A percentile compares a stretch with the other conserved stretches of the same genome.
phyloP scores from a whole-genome alignment of 2,113 vertebrate genomes.

The Coturnix japonica region DNA sequence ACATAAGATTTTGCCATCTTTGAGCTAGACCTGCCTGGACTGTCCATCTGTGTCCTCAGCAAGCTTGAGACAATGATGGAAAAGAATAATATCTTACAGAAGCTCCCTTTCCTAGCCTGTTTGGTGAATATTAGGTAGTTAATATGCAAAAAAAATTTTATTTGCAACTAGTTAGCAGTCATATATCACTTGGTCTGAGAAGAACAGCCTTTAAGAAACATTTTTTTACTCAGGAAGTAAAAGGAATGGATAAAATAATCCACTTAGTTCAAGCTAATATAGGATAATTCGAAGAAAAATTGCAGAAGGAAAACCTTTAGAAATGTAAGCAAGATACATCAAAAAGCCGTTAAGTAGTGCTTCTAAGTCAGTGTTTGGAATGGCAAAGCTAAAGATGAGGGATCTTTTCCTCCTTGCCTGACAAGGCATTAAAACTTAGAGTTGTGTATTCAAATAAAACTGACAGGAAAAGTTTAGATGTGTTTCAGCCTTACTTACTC shows the following conservation, averaged over 20 bases:
- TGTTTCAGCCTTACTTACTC: background rate
- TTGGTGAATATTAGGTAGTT: slow-evolving; percentile 37
- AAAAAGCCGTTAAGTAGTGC: background rate
- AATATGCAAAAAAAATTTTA: slow-evolving; percentile 27
- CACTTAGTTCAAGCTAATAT: background rate
- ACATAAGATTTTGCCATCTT: no score
- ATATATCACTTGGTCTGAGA: slow-evolving; percentile 7
- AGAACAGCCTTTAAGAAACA: background rate
- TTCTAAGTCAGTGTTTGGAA: background rate
- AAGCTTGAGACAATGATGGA: no score
- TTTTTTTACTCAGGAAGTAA: background rate
- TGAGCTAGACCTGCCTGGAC: no score
- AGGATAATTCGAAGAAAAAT: slow-evolving; percentile 7
- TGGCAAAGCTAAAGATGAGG: background rate
- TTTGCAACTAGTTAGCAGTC: background rate
- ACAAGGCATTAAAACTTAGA: background rate
- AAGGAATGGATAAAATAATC: background rate
- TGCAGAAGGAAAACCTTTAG: slow-evolving; percentile 3
- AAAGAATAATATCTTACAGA: background rate
- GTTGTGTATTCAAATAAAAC: background rate
- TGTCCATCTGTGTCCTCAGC: no score
- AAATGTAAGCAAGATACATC: background rate
- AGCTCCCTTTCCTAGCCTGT: slow-evolving; percentile 13
- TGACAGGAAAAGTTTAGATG: background rate
- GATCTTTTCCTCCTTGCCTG: background rate